Percentiles rank a stretch among this genome's conserved stretches.
phyloP scores from a whole-genome alignment of 92 coral and sea anemone genomes.

The Diadumene lineata region DNA sequence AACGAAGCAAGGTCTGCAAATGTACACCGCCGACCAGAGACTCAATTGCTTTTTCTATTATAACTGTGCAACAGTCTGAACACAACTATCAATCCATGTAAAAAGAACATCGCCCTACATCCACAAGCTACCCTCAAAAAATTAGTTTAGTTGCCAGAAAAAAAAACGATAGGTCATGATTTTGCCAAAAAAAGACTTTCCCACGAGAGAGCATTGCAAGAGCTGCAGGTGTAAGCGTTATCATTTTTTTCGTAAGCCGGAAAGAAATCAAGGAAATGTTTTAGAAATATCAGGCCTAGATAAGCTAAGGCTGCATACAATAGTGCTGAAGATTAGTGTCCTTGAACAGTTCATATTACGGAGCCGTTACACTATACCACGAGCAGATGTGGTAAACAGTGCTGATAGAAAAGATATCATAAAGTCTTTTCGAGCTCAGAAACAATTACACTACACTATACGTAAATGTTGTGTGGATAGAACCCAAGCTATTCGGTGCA shows the following conservation, averaged over 20 bases:
- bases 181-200: conserved; percentile 1
- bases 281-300: conserved; percentile 26
- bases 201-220: conserved; percentile 14
- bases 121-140: no score
- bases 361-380: conserved; percentile 38
- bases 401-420: conserved; percentile 17
- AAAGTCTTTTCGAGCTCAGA: neutral
- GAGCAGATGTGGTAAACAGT: conserved; percentile 26
- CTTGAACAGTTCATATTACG: conserved; percentile 22
- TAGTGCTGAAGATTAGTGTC: conserved; percentile 30
- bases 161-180: neutral
- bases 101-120: no score
- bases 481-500: no score
- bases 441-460: conserved; percentile 5
- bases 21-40: no score
- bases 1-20: no score
- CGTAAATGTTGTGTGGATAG: no score
- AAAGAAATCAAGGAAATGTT: conserved; percentile 32
- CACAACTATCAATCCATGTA: no score
- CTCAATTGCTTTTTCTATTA: no score
- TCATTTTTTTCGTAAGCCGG: conserved; percentile 21
- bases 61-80: no score
- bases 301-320: conserved; percentile 33
- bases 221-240: conserved; percentile 28
- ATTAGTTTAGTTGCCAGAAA: no score